phyloP scores from a whole-genome alignment of 2,113 vertebrate genomes.

The Peromyscus leucopus region DNA sequence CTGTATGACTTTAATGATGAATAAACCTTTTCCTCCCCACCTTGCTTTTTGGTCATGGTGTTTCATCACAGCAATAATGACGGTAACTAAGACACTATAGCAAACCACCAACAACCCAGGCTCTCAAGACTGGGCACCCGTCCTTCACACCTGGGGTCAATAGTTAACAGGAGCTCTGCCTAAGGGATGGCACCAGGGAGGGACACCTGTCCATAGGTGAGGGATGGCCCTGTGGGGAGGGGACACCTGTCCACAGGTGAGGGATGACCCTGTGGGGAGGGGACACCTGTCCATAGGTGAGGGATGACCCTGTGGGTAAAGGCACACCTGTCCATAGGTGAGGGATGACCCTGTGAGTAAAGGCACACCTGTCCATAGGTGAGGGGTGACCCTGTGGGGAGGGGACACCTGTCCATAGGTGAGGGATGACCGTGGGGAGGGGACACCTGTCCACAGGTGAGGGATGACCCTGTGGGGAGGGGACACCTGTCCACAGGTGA shows the following conservation, averaged over 20 bases:
- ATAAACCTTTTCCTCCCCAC: background rate
- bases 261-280: background rate
- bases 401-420: background rate
- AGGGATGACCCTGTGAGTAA: rapidly evolving
- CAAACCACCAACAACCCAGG: background rate
- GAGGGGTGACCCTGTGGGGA: background rate
- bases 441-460: background rate
- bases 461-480: background rate
- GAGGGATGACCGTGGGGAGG: background rate
- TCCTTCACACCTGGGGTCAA: background rate
- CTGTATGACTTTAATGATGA: background rate
- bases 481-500: background rate
- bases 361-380: no score
- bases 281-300: no score
- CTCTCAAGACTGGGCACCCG: background rate
- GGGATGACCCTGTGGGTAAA: no score
- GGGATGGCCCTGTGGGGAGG: no score
- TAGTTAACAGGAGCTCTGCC: background rate
- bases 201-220: background rate
- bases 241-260: background rate
- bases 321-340: no score
- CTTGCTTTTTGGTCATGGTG: background rate
- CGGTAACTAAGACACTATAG: background rate
- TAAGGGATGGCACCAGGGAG: no score
- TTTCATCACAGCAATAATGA: no score